These are phyloP conservation scores for Lathronympha strigana DNA, from an alignment of 2,888 invertebrate species.

Conservation along the genomic window DNA sequence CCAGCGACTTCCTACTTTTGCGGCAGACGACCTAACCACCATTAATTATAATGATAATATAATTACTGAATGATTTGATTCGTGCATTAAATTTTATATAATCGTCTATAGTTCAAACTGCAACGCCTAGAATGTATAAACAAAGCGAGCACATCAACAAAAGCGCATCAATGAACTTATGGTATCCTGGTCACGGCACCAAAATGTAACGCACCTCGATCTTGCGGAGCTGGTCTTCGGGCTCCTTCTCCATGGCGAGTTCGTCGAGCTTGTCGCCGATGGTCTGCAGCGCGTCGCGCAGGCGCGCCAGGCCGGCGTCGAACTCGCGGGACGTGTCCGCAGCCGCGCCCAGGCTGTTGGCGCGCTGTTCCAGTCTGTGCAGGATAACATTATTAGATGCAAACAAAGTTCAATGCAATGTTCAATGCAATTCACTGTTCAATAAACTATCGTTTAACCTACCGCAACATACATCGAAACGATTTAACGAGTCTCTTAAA, in stretches of 20 bases:
- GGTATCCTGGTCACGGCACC: constrained; percentile 10
- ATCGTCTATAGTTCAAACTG: too few relatives aligned
- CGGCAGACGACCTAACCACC: too few relatives aligned
- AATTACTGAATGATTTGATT: too few relatives aligned
- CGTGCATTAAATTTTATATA: too few relatives aligned
- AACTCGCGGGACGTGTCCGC: constrained; percentile 97
- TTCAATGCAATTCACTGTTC: too few relatives aligned
- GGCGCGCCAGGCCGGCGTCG: constrained; percentile 92
- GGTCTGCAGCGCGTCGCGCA: constrained; percentile 93
- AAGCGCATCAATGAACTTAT: not conserved
- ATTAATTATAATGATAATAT: too few relatives aligned
- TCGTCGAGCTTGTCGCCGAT: constrained; percentile 95
- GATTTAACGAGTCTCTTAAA: too few relatives aligned
- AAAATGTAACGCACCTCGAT: constrained; percentile 84
- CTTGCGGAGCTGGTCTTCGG: constrained; percentile 94
- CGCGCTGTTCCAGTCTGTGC: constrained; percentile 92
- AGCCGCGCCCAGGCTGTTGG: constrained; percentile 94
- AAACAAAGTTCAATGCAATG: not conserved
- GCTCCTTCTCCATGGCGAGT: constrained; percentile 90
- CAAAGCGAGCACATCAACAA: too few relatives aligned
- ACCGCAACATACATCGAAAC: too few relatives aligned
- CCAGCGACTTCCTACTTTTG: too few relatives aligned
- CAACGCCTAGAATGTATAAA: too few relatives aligned
- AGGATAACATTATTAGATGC: not conserved
- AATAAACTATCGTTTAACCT: too few relatives aligned